These are phyloP conservation scores for Ceratosolen fusciceps DNA, from an alignment of 1,140 invertebrate genomes.

Conservation along the genomic window DNA sequence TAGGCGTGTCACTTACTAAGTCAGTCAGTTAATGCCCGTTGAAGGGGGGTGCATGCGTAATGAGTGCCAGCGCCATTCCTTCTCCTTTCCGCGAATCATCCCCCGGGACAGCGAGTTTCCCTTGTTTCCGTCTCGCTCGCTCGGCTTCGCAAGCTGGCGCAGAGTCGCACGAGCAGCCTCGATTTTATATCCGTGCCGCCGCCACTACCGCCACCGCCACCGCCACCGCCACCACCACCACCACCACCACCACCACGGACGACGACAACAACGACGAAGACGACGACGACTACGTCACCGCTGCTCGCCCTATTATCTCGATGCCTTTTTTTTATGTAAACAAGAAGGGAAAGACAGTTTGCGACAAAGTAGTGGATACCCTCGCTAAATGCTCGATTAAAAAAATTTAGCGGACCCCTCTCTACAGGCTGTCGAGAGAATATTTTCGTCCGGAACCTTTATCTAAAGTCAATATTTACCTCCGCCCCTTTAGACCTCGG, in stretches of 20 bases:
- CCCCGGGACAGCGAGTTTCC: conserved; percentile 6
- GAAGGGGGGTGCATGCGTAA: conserved; percentile 65
- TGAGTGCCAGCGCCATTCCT: conserved; percentile 59
- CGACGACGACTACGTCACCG: not conserved
- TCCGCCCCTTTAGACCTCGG: too few relatives aligned
- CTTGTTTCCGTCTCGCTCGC: not conserved
- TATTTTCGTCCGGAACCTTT: not conserved
- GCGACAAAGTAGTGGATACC: not conserved
- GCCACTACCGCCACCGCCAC: too few relatives aligned
- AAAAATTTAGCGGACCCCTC: not conserved
- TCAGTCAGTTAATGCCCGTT: conserved; percentile 56
- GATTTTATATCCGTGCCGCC: too few relatives aligned
- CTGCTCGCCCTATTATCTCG: conserved; percentile 14
- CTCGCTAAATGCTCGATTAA: not conserved
- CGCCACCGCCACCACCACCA: too few relatives aligned
- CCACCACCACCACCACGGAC: too few relatives aligned
- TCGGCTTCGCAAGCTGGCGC: not conserved
- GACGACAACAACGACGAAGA: too few relatives aligned
- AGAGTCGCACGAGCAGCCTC: not conserved
- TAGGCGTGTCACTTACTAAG: conserved; percentile 63
- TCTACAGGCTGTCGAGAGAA: not conserved
- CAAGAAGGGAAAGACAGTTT: conserved; percentile 36
- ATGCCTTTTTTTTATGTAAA: conserved; percentile 46
- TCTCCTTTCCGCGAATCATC: conserved; percentile 60
- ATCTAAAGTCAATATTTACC: too few relatives aligned